Evolutionary conservation across 92 coral and sea anemone genomes (phyloP).

Genomic region (Epizoanthus ramosus): DNA sequence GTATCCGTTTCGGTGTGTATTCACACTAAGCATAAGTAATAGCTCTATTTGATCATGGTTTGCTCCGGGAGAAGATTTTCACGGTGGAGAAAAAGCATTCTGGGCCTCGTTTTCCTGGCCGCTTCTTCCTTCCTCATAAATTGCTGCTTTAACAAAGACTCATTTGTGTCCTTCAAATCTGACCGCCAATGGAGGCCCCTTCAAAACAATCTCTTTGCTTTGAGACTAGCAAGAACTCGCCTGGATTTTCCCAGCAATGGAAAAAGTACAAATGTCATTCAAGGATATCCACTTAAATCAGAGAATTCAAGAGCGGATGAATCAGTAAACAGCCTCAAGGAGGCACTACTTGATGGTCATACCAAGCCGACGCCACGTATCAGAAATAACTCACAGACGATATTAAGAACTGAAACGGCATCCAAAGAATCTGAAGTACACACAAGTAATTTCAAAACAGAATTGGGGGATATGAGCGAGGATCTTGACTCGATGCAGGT

Average conservation of each 20-base stretch:
- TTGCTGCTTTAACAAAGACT: neutral
- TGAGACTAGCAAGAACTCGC: constrained; percentile 11
- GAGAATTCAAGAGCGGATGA: neutral
- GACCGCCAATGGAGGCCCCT: neutral
- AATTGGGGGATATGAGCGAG: neutral
- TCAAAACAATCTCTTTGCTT: constrained; percentile 21
- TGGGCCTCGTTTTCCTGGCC: neutral
- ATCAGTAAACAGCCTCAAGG: neutral
- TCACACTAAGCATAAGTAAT: neutral
- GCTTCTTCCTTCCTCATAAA: neutral
- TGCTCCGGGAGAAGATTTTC: constrained; percentile 14
- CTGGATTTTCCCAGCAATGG: neutral
- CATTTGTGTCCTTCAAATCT: neutral
- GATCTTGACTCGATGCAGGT: neutral
- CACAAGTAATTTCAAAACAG: neutral
- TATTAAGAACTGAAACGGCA: neutral
- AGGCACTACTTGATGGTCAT: neutral
- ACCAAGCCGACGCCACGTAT: neutral
- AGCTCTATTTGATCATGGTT: neutral
- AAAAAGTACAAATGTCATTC: neutral
- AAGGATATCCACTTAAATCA: neutral
- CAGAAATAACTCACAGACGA: neutral
- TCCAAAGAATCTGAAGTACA: neutral
- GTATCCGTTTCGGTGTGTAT: neutral
- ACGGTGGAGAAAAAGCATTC: neutral